Evolutionary conservation across 2,888 invertebrate genomes (phyloP).

Genomic region (Thereva nobilitata): DNA sequence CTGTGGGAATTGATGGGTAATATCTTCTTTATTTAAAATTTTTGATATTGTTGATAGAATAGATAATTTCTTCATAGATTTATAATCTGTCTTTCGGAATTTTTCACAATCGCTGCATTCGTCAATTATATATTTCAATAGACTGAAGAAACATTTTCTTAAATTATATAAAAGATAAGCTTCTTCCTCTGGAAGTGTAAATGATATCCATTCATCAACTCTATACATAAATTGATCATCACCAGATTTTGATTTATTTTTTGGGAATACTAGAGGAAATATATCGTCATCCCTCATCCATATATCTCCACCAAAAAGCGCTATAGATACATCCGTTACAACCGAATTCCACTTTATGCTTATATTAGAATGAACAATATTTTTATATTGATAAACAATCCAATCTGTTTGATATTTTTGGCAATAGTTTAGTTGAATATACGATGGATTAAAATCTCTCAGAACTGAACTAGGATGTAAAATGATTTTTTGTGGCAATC

Average conservation of each 20-base stretch:
- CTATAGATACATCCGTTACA: constrained; percentile 78
- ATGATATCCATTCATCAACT: constrained; percentile 75
- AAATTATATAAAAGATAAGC: constrained; percentile 69
- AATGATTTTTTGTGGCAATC: constrained; percentile 60
- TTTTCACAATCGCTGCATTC: constrained; percentile 10
- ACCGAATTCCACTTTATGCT: constrained; percentile 77
- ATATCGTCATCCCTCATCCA: constrained; percentile 35
- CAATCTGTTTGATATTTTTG: constrained; percentile 71
- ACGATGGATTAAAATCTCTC: constrained; percentile 35
- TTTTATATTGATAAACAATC: constrained; percentile 78
- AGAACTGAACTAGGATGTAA: constrained; percentile 65
- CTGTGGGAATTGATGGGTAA: constrained; percentile 44
- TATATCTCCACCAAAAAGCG: constrained; percentile 62
- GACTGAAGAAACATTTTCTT: constrained; percentile 69
- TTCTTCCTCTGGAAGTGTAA: constrained; percentile 68
- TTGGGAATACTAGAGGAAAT: background rate
- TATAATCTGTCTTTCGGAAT: background rate
- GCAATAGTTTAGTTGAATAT: constrained; percentile 67
- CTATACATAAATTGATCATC: background rate
- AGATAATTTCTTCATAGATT: constrained; percentile 38
- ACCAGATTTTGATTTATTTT: too few species aligned
- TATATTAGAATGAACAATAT: constrained; percentile 76
- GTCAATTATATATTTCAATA: constrained; percentile 46
- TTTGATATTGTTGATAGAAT: constrained; percentile 46
- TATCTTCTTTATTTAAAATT: constrained; percentile 47